These are phyloP conservation scores for Tadarida brasiliensis DNA, from an alignment of 2,797 vertebrate species.

Conservation along the genomic window DNA sequence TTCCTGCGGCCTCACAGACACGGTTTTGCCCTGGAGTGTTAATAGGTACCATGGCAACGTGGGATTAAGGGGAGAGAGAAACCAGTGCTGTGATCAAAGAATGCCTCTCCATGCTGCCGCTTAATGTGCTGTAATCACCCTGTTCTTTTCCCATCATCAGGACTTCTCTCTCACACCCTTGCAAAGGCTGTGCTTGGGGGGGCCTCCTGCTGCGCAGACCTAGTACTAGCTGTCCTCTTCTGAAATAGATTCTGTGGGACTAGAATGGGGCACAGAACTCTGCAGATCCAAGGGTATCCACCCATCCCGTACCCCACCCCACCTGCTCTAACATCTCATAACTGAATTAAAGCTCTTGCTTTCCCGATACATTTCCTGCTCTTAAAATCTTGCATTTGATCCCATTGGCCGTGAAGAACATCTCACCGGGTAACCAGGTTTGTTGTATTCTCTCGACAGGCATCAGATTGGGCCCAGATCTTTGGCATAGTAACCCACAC, in stretches of 20 bases:
- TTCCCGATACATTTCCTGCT: constrained; percentile 25
- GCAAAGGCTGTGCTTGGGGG: background rate
- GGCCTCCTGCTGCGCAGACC: background rate
- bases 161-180: background rate
- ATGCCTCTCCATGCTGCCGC: background rate
- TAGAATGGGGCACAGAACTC: background rate
- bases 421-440: background rate
- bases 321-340: background rate
- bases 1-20: background rate
- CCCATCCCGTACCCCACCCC: background rate
- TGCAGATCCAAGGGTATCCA: background rate
- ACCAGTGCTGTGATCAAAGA: constrained; percentile 18
- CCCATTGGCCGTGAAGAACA: background rate
- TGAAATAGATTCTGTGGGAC: background rate
- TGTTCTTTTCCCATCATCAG: background rate
- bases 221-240: background rate
- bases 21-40: background rate
- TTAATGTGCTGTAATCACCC: background rate
- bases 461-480: constrained; percentile 5
- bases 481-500: background rate
- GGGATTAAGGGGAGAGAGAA: background rate
- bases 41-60: constrained; percentile 69
- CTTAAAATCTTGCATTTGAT: background rate
- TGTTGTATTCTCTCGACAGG: background rate
- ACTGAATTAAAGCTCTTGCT: background rate